These are phyloP conservation scores for cat (Felis catus) DNA, from an alignment of 2,113 vertebrate genomes.

Conservation along the genomic window F.catus_Fca126_mat1.0 CM031420.1:140450001-140450500, in stretches of 20 bases:
- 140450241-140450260: not conserved
- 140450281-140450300: not conserved
- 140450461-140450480: not conserved
- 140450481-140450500: not conserved
- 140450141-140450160: not conserved
- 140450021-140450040: not conserved
- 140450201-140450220: not conserved
- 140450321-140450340: not conserved
- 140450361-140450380: not conserved
- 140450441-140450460: not conserved
- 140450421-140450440: not conserved
- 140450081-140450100: slow-evolving; percentile 17
- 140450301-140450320: not conserved
- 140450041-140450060: not conserved
- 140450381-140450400: not conserved
- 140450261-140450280: not conserved
- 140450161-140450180: not conserved
- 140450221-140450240: not conserved
- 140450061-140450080: not conserved
- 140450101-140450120: not conserved
- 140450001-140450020: not conserved
- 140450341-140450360: not conserved
- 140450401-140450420: not conserved
- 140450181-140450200: not conserved
- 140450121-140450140: slow-evolving; percentile 25